Evolutionary conservation across 2,113 vertebrate genomes (phyloP), one percentile per base, ranked within the genome.

Genomic region (Engystomops pustulosus): DNA sequence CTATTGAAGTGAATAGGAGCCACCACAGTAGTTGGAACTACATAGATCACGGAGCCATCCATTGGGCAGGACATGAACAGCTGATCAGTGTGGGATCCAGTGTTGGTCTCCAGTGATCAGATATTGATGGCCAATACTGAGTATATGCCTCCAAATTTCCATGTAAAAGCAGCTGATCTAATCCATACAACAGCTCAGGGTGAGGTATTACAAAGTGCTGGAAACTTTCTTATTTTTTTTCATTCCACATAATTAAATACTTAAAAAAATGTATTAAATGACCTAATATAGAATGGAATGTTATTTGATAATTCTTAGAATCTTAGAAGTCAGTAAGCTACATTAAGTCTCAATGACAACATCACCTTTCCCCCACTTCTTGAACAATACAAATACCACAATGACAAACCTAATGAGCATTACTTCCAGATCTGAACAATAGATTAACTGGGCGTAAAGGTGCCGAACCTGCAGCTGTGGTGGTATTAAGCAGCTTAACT

Each of bases 351-450:
- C 65, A 60, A 38, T 41, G 49, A 72, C 49, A 72, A 36, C 32
- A 41, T 53, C 36, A 72, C 68, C 68, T 72, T 82, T 82, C 49
- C 49, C 68, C 68, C 49, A 82, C 34, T 58, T 81, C 34, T 55
- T 45, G 15, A 34, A 72, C 34, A 55, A 34, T 60, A 18, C 80
- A 72, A 60, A 72, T 60, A 72, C 49, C 69, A 55, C 49, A 82
- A 58, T 34, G 68, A 30, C 49, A 82, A 55, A 25, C 11, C 34
- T 60, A 82, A 58, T 44, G 80, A 82, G 67, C 68, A 82, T 60
- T 58, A 72, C 68, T 58, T 82, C 80, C 80, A 82, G 36, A 67
- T 12, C 38, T 38, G n/a, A 72, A 82, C 68, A 72, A 81, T 55
- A 38, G 67, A 27, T 36, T 17, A 41, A 58, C 65, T 81, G 47